Conservation (phyloP, 1,140 invertebrate species). For the Ptiloglossa arizonensis region DNA sequence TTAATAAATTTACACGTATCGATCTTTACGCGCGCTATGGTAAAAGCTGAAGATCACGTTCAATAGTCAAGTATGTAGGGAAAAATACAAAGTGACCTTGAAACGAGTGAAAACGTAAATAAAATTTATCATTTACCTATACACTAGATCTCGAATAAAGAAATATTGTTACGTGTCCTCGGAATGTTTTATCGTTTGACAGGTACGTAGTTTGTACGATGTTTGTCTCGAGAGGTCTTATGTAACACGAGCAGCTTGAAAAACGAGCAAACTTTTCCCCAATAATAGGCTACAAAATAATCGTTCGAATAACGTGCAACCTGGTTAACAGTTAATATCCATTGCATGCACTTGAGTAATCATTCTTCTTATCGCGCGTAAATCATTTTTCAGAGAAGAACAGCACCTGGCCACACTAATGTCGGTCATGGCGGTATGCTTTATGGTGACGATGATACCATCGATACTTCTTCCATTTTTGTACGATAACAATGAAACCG, state of each 20-base stretch:
- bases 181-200: too few relatives aligned
- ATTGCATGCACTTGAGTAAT: constrained; percentile 7
- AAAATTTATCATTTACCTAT: too few relatives aligned
- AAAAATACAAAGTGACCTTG: too few relatives aligned
- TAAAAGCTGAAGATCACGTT: too few relatives aligned
- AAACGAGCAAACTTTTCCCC: not conserved
- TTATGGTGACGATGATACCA: constrained; percentile 50
- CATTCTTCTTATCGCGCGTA: not conserved
- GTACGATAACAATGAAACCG: constrained; percentile 14
- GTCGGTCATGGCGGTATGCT: constrained; percentile 52
- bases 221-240: too few relatives aligned
- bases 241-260: not conserved
- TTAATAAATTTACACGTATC: too few relatives aligned
- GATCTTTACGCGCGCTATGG: too few relatives aligned
- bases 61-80: too few relatives aligned
- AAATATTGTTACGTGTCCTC: too few relatives aligned
- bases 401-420: constrained; percentile 56
- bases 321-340: constrained; percentile 17
- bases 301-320: not conserved
- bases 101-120: too few relatives aligned
- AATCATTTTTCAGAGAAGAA: constrained; percentile 53
- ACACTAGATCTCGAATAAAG: too few relatives aligned
- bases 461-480: constrained; percentile 38
- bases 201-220: too few relatives aligned
- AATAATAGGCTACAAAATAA: not conserved